Percentiles rank a stretch among this genome's conserved stretches.
phyloP scores from a whole-genome alignment of 2,113 vertebrate genomes.

The Talpa occidentalis region DNA sequence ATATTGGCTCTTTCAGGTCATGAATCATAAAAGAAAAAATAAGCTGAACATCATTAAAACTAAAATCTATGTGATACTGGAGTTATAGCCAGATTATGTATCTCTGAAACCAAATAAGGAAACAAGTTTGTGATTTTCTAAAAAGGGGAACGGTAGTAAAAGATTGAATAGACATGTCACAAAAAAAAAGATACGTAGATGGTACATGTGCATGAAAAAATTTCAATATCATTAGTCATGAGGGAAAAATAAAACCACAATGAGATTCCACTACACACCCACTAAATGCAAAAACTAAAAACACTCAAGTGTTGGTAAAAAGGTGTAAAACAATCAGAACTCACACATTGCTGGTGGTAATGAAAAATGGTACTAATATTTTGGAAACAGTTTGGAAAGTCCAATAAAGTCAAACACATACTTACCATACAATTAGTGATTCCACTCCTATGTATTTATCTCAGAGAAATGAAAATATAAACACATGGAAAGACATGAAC shows the following conservation, averaged over 20 bases:
- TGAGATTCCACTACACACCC: background rate
- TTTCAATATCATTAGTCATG: background rate
- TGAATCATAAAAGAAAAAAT: background rate
- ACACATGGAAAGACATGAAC: background rate
- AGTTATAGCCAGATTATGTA: background rate
- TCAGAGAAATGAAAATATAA: constrained; percentile 47
- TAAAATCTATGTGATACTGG: background rate
- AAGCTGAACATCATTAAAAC: background rate
- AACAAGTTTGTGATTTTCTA: background rate
- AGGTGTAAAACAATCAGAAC: background rate
- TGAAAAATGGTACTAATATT: background rate
- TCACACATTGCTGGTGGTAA: background rate
- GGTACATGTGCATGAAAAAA: background rate
- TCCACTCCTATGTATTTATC: background rate
- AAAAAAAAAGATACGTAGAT: background rate
- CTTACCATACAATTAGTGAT: constrained; percentile 8
- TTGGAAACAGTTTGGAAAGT: background rate
- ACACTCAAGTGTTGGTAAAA: background rate
- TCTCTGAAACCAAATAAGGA: background rate
- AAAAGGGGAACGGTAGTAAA: background rate
- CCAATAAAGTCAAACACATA: background rate
- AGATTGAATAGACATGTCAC: background rate
- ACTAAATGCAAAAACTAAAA: constrained; percentile 38
- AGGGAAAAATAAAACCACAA: constrained; percentile 28
- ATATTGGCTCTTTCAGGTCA: background rate